Percentiles rank a stretch among this genome's conserved stretches.
These are phyloP conservation scores for Illadopsis cleaveri DNA, from an alignment of 2,113 vertebrate species.

Conservation along the genomic window DNA sequence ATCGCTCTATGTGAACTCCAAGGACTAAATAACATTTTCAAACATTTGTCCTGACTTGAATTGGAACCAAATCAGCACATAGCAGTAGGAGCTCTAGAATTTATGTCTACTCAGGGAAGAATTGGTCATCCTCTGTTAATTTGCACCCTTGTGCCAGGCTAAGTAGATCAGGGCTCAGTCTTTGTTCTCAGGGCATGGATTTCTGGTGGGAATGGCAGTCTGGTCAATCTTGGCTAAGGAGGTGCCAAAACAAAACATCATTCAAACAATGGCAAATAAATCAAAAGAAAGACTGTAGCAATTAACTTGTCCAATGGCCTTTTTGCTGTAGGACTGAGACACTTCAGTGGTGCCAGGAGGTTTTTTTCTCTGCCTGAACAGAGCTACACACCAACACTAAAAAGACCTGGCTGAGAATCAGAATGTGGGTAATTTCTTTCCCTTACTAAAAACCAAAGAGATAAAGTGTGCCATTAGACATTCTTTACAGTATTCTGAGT, in stretches of 20 bases:
- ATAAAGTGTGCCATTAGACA: not conserved
- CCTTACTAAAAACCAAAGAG: not conserved
- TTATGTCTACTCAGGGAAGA: not conserved
- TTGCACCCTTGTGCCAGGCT: not conserved
- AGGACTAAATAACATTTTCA: not conserved
- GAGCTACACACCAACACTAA: not conserved
- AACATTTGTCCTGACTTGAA: not conserved
- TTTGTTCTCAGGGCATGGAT: not conserved
- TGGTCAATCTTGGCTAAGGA: not conserved
- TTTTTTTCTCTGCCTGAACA: not conserved
- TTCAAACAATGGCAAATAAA: not conserved
- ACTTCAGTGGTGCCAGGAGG: not conserved
- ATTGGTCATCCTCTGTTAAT: not conserved
- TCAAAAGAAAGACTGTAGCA: not conserved
- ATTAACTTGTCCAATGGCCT: not conserved
- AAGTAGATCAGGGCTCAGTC: not conserved
- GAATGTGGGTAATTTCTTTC: rapidly evolving
- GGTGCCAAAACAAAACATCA: not conserved
- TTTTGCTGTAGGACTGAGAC: not conserved
- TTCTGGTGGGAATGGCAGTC: not conserved
- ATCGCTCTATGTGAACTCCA: not conserved
- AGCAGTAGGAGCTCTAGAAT: not conserved
- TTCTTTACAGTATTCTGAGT: not conserved
- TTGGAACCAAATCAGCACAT: not conserved
- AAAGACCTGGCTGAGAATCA: not conserved